A percentile compares a stretch with the other conserved stretches of the same genome.
phyloP scores from a whole-genome alignment of 2,113 vertebrate genomes.

The Antechinus stuartii region DNA sequence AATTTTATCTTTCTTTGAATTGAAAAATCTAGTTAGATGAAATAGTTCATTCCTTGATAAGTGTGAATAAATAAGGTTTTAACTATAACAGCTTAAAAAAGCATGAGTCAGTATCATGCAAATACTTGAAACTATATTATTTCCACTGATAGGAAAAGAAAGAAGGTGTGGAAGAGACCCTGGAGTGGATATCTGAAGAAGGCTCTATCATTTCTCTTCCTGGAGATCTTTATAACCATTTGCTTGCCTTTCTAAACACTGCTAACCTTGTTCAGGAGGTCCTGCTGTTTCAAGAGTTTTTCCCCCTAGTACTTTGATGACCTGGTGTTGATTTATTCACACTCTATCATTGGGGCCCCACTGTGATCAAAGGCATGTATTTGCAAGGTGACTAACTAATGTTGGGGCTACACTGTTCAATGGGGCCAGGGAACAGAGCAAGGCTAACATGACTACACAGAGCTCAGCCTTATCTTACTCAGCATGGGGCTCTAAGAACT shows the following conservation, averaged over 20 bases:
- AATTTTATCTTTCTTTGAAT: slow-evolving; percentile 20
- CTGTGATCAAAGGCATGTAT: not conserved
- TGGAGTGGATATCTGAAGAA: slow-evolving; percentile 55
- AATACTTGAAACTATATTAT: slow-evolving; percentile 43
- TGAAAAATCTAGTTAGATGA: slow-evolving; percentile 16
- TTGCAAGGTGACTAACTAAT: slow-evolving; percentile 16
- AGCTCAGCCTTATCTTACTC: not conserved
- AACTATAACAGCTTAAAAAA: slow-evolving; percentile 18
- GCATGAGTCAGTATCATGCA: slow-evolving; percentile 21
- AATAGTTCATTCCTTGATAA: slow-evolving; percentile 36
- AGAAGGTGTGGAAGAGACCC: slow-evolving; percentile 51
- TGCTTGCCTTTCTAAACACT: slow-evolving; percentile 60
- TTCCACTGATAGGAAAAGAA: slow-evolving; percentile 57
- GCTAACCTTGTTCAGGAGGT: slow-evolving; percentile 16
- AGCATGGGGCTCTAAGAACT: not conserved
- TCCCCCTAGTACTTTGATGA: slow-evolving; percentile 23
- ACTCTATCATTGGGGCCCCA: slow-evolving; percentile 35
- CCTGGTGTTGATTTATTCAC: slow-evolving; percentile 29
- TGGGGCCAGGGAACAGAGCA: not conserved
- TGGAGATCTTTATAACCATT: slow-evolving; percentile 55
- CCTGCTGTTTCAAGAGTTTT: slow-evolving; percentile 38
- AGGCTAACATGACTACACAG: not conserved
- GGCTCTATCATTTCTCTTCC: slow-evolving; percentile 47
- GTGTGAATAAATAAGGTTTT: slow-evolving; percentile 30
- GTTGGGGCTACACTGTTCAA: not conserved